Evolutionary conservation across 2,113 vertebrate species (phyloP).

Genomic region (Platysteira castanea): DNA sequence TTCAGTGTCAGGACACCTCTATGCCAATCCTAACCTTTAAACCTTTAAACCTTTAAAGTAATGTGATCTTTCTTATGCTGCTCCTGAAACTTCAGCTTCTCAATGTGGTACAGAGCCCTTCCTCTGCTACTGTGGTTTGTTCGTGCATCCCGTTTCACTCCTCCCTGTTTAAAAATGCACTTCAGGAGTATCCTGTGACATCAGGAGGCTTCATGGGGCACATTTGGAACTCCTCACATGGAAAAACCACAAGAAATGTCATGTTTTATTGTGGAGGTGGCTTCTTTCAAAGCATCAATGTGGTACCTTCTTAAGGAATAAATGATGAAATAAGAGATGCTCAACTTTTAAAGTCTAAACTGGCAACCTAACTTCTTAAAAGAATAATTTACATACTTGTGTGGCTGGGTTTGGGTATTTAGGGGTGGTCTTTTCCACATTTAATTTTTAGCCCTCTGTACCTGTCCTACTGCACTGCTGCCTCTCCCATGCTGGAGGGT

Average conservation of each 20-base stretch:
- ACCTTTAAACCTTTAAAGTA: background rate
- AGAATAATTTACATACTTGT: background rate
- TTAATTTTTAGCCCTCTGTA: background rate
- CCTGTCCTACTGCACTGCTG: background rate
- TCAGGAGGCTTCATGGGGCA: fast-evolving
- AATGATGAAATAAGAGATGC: background rate
- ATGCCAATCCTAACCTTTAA: background rate
- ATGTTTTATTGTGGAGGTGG: background rate
- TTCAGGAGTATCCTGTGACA: background rate
- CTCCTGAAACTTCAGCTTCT: background rate
- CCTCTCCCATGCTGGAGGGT: background rate
- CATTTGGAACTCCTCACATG: background rate
- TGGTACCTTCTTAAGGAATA: background rate
- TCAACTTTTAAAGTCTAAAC: background rate
- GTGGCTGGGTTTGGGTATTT: background rate
- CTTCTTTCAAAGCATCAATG: background rate
- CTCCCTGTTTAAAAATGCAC: background rate
- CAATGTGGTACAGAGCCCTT: background rate
- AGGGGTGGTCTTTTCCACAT: fast-evolving
- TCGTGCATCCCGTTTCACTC: background rate
- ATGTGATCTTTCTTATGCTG: background rate
- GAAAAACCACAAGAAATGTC: background rate
- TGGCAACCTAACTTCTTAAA: background rate
- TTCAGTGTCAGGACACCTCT: background rate
- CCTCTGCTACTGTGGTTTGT: background rate